These are phyloP conservation scores for Pseudorasbora parva DNA, from an alignment of 2,113 vertebrate genomes.

Conservation along the genomic window DNA sequence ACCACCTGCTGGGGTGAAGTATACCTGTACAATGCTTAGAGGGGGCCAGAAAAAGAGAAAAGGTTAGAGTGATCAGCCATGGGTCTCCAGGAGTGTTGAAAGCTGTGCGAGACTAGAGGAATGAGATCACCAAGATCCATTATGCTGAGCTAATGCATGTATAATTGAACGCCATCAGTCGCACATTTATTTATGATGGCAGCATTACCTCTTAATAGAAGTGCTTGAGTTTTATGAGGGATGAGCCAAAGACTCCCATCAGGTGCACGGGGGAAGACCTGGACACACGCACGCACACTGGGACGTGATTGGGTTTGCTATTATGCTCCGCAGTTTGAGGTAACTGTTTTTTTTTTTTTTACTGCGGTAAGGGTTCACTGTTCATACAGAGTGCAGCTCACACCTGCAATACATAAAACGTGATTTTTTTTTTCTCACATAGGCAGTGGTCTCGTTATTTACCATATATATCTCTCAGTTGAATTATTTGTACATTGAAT, in stretches of 20 bases:
- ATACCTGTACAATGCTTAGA: background rate
- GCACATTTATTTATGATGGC: slow-evolving; percentile 22
- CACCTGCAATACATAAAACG: background rate
- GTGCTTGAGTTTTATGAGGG: slow-evolving; percentile 39
- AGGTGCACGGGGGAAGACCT: slow-evolving; percentile 18
- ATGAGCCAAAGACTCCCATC: background rate
- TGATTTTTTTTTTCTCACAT: background rate
- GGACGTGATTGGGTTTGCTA: background rate
- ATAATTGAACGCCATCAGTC: slow-evolving; percentile 35
- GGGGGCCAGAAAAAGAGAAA: background rate
- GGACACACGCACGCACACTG: slow-evolving; percentile 2
- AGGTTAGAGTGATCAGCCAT: background rate
- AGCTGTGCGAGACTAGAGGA: background rate
- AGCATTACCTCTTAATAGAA: slow-evolving; percentile 32
- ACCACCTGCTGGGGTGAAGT: slow-evolving; percentile 15
- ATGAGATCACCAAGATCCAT: slow-evolving; percentile 16
- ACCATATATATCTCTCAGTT: background rate
- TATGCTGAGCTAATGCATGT: slow-evolving; percentile 25
- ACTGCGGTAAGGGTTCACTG: background rate
- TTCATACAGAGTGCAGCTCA: background rate
- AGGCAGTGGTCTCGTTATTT: slow-evolving; percentile 5
- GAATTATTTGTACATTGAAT: background rate
- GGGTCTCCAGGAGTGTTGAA: background rate
- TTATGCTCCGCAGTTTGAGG: background rate
- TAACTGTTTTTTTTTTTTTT: background rate